These are phyloP conservation scores for Oxygymnocypris stewartii DNA, from an alignment of 2,113 vertebrate species.

Conservation along the genomic window DNA sequence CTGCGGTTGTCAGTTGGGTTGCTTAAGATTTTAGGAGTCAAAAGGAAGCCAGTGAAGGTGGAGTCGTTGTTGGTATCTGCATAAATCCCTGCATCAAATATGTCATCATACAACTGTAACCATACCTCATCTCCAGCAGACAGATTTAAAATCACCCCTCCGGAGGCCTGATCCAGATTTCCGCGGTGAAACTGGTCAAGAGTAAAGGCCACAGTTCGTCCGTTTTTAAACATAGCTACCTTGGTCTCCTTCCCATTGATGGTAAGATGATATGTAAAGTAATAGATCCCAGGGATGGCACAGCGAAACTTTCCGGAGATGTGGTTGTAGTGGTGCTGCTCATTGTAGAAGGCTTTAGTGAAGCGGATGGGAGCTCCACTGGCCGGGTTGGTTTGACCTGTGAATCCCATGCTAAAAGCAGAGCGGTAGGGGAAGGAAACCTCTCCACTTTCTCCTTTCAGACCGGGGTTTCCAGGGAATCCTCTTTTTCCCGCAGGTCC, in stretches of 20 bases:
- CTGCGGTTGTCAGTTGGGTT: conserved; percentile 30
- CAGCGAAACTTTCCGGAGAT: conserved; percentile 82
- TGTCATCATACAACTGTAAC: conserved; percentile 77
- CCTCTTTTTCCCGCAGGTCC: conserved; percentile 72
- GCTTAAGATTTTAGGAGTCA: conserved; percentile 73
- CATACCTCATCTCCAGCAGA: conserved; percentile 78
- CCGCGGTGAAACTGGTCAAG: conserved; percentile 79
- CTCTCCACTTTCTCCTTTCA: conserved; percentile 76
- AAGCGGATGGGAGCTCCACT: conserved; percentile 76
- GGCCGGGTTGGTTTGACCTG: conserved; percentile 43
- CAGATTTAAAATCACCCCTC: conserved; percentile 76
- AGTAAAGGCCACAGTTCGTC: conserved; percentile 77
- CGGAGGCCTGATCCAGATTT: conserved; percentile 80
- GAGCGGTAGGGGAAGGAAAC: conserved; percentile 72
- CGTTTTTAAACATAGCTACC: conserved; percentile 79
- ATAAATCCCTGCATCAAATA: conserved; percentile 63
- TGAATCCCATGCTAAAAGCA: conserved; percentile 82
- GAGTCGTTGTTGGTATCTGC: conserved; percentile 81
- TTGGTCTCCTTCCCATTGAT: conserved; percentile 79
- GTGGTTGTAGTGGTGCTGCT: conserved; percentile 78
- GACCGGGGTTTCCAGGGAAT: conserved; percentile 70
- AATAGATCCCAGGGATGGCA: conserved; percentile 77
- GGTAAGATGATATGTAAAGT: conserved; percentile 81
- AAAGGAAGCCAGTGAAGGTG: conserved; percentile 82
- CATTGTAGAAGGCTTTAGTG: conserved; percentile 83